A percentile compares a stretch with the other conserved stretches of the same genome.
Conservation (phyloP, 2,888 invertebrate genomes). For the Lasioglossum pauxillum region DNA sequence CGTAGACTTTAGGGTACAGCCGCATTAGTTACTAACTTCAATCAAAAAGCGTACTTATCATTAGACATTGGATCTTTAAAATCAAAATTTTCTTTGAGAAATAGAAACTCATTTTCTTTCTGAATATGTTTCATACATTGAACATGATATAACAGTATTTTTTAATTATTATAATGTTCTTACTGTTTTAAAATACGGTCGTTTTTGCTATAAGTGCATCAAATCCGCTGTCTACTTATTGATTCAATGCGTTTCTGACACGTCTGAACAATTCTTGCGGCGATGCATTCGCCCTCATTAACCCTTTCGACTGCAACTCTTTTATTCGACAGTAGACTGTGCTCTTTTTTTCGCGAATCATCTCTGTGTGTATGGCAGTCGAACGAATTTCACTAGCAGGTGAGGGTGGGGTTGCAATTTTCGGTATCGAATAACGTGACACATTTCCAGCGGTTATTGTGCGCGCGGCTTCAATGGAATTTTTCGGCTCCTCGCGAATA, state of each 20-base stretch:
- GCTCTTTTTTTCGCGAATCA: neutral
- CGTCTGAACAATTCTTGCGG: too few relatives aligned
- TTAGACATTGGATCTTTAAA: neutral
- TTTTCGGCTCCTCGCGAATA: neutral
- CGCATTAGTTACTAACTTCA: neutral
- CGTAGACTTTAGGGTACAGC: neutral
- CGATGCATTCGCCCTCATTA: slow-evolving; percentile 58
- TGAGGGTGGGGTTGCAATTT: slow-evolving; percentile 7
- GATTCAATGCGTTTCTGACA: too few relatives aligned
- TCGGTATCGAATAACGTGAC: slow-evolving; percentile 13
- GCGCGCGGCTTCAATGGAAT: neutral
- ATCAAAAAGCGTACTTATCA: too few relatives aligned
- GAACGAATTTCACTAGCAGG: neutral
- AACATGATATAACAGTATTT: too few relatives aligned
- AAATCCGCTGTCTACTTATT: too few relatives aligned
- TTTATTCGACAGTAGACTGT: slow-evolving; percentile 12
- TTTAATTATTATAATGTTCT: too few relatives aligned
- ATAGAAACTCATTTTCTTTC: too few relatives aligned
- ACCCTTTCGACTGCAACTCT: slow-evolving; percentile 15
- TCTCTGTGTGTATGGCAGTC: neutral
- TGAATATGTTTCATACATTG: too few relatives aligned
- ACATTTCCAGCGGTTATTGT: neutral
- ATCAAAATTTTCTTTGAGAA: neutral
- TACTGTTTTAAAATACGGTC: too few relatives aligned
- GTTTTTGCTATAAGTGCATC: too few relatives aligned